These are phyloP conservation scores for Sander vitreus DNA, from an alignment of 2,113 vertebrate genomes.

Conservation along the genomic window DNA sequence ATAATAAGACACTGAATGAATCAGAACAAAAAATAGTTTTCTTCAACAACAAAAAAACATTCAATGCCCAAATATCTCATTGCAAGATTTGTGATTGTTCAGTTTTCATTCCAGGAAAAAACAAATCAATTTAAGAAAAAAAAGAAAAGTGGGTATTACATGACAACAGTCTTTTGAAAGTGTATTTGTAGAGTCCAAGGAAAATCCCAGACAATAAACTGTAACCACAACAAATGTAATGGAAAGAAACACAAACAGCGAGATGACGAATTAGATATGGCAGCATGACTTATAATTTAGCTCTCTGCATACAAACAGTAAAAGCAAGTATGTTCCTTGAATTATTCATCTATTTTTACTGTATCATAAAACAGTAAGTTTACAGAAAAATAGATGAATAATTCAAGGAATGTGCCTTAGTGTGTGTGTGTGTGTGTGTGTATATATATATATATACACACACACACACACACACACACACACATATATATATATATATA, in stretches of 20 bases:
- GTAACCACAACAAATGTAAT: slow-evolving; percentile 61
- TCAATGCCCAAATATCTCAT: slow-evolving; percentile 7
- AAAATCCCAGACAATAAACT: slow-evolving; percentile 39
- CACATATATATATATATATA: too few relatives aligned
- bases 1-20: not conserved
- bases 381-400: too few relatives aligned
- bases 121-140: slow-evolving; percentile 2
- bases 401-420: too few relatives aligned
- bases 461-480: too few relatives aligned
- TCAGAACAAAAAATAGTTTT: not conserved
- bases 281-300: slow-evolving; percentile 30
- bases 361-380: slow-evolving; percentile 34
- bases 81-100: slow-evolving; percentile 40
- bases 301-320: slow-evolving; percentile 39
- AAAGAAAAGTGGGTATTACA: slow-evolving; percentile 13
- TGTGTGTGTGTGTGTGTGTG: too few relatives aligned
- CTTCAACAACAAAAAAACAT: slow-evolving; percentile 23
- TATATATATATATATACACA: too few relatives aligned
- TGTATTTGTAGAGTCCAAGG: slow-evolving; percentile 33
- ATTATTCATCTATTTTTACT: slow-evolving; percentile 20
- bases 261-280: slow-evolving; percentile 31
- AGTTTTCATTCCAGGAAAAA: slow-evolving; percentile 31
- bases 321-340: slow-evolving; percentile 25
- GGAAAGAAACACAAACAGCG: slow-evolving; percentile 52
- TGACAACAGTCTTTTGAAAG: slow-evolving; percentile 56